These are phyloP conservation scores for Cynoglossus semilaevis DNA, from an alignment of 2,113 vertebrate genomes.

Conservation along the genomic window DNA sequence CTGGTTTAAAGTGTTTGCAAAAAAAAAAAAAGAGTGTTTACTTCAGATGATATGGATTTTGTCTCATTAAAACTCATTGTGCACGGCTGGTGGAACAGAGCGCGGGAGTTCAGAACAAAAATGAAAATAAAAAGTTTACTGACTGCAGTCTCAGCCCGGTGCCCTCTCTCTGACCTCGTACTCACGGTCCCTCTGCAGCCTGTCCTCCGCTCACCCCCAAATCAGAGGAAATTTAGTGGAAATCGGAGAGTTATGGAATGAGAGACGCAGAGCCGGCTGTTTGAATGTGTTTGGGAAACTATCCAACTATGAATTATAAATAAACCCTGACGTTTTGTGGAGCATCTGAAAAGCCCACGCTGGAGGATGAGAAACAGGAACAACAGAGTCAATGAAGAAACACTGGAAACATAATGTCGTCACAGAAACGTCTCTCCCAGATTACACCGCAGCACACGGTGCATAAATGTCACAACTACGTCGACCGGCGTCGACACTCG, in stretches of 20 bases:
- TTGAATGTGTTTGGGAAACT: not conserved
- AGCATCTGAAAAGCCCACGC: not conserved
- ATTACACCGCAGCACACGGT: slow-evolving; percentile 5
- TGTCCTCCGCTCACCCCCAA: slow-evolving; percentile 13
- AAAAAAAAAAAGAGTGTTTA: not conserved
- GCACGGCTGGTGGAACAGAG: slow-evolving; percentile 2
- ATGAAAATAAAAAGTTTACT: slow-evolving; percentile 8
- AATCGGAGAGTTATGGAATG: slow-evolving; percentile 5
- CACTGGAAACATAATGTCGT: slow-evolving; percentile 6
- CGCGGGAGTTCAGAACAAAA: slow-evolving; percentile 6
- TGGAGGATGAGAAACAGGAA: not conserved
- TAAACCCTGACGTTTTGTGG: not conserved
- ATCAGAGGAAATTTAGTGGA: not conserved
- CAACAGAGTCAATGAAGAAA: slow-evolving; percentile 7
- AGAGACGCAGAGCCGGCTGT: not conserved
- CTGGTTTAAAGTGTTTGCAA: not conserved
- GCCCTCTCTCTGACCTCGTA: slow-evolving; percentile 22
- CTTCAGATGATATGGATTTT: not conserved
- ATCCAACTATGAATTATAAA: slow-evolving; percentile 32
- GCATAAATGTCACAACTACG: slow-evolving; percentile 68
- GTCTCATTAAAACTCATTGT: not conserved
- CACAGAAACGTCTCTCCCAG: slow-evolving; percentile 20
- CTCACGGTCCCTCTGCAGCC: not conserved
- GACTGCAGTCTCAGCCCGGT: not conserved
- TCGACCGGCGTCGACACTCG: slow-evolving; percentile 44